Conservation (phyloP, 92 coral and sea anemone species). For the Palythoa grandiflora region DNA sequence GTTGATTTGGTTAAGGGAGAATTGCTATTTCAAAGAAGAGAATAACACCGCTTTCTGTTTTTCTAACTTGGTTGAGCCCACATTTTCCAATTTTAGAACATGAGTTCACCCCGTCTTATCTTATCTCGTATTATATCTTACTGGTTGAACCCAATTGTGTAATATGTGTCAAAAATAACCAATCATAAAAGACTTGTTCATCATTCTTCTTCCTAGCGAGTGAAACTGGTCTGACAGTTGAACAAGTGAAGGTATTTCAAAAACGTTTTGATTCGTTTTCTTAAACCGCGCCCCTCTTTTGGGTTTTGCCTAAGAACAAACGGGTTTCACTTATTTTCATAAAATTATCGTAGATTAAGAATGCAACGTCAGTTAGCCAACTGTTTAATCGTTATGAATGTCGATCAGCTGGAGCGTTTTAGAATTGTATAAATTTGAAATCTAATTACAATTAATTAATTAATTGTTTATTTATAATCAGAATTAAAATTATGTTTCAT, state of each 20-base stretch:
- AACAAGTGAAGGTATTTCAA: constrained; percentile 29
- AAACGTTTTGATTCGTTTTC: neutral
- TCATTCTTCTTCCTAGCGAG: neutral
- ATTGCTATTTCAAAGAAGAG: constrained; percentile 48
- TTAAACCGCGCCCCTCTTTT: neutral
- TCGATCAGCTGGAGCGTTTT: too few species aligned
- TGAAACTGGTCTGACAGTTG: constrained; percentile 21
- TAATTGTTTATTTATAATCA: neutral
- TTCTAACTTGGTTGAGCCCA: too few species aligned
- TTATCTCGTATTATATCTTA: too few species aligned
- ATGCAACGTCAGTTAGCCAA: too few species aligned
- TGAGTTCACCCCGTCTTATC: too few species aligned
- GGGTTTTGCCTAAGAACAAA: constrained; percentile 3
- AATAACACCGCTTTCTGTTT: constrained; percentile 25
- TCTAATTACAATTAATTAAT: too few species aligned
- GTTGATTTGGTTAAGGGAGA: constrained; percentile 74
- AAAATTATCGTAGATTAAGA: neutral
- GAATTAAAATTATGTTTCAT: neutral
- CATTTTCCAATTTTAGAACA: too few species aligned
- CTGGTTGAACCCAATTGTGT: too few species aligned
- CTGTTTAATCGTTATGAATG: too few species aligned
- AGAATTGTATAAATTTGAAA: too few species aligned
- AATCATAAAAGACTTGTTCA: too few species aligned
- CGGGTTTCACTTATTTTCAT: neutral
- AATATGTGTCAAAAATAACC: too few species aligned